A percentile compares a stretch with the other conserved stretches of the same genome.
phyloP scores from a whole-genome alignment of 1,140 invertebrate species.

The Dinoponera quadriceps region DNA sequence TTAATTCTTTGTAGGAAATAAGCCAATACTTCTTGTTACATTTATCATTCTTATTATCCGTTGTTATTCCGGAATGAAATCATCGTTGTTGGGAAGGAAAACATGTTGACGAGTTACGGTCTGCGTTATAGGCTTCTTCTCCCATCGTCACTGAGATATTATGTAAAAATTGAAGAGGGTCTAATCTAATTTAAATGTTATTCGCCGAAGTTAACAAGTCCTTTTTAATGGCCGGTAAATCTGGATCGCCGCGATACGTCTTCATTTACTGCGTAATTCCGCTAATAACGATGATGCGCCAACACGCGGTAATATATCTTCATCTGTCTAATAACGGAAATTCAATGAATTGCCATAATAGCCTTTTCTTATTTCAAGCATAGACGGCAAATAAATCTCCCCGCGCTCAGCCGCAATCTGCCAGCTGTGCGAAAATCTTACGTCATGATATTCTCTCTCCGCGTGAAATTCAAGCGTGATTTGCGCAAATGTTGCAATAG shows the following conservation, averaged over 20 bases:
- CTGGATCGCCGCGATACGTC: conserved; percentile 35
- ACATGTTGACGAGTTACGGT: background rate
- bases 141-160: no score
- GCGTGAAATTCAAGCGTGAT: background rate
- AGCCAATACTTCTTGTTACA: no score
- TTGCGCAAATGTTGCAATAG: background rate
- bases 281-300: conserved; percentile 38
- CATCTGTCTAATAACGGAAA: conserved; percentile 47
- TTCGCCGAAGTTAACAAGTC: conserved; percentile 28
- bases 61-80: no score
- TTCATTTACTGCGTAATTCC: conserved; percentile 46
- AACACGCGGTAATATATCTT: conserved; percentile 45
- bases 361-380: conserved; percentile 22
- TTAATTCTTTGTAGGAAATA: no score
- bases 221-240: conserved; percentile 11
- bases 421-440: background rate
- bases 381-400: conserved; percentile 3
- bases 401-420: background rate
- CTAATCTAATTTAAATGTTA: conserved; percentile 5
- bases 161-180: background rate
- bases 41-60: no score
- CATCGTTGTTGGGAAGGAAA: no score
- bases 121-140: background rate
- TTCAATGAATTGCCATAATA: conserved; percentile 40
- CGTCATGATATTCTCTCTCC: background rate